Conservation (phyloP, 2,113 vertebrate species). For the Felis chaus region DNA sequence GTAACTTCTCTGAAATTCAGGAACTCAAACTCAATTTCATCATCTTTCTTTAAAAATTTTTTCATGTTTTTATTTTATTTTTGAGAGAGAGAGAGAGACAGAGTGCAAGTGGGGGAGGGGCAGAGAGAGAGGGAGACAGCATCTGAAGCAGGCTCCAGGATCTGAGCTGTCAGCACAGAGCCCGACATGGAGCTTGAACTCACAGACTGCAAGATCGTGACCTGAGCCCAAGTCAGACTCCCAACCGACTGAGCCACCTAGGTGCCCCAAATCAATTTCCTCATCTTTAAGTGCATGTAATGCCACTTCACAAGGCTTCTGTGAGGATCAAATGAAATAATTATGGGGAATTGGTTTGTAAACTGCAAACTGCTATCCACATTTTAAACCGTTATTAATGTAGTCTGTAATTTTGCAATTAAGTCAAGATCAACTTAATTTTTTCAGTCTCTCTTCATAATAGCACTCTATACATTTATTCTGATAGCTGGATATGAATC, state of each 20-base stretch:
- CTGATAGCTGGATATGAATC: constrained; percentile 1
- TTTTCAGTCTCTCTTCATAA: constrained; percentile 20
- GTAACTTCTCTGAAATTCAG: constrained; percentile 22
- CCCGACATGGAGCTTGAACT: no score
- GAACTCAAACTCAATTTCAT: no score
- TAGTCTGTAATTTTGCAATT: background rate
- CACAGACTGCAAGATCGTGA: no score
- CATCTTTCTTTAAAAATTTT: no score
- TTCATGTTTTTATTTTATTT: no score
- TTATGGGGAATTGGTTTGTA: background rate
- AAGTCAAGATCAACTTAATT: constrained; percentile 22
- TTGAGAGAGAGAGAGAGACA: no score
- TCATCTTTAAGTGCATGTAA: background rate
- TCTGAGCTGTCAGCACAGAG: no score
- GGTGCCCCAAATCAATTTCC: background rate
- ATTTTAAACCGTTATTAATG: constrained; percentile 13
- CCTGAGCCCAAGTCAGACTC: no score
- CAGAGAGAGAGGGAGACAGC: no score
- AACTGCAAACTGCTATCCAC: background rate
- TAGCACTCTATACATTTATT: background rate
- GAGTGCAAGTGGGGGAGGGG: no score
- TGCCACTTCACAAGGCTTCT: background rate
- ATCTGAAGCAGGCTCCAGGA: no score
- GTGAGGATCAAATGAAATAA: constrained; percentile 37
- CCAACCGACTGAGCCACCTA: no score